Conservation (phyloP, 2,113 vertebrate species). For the Globicephala melas region DNA sequence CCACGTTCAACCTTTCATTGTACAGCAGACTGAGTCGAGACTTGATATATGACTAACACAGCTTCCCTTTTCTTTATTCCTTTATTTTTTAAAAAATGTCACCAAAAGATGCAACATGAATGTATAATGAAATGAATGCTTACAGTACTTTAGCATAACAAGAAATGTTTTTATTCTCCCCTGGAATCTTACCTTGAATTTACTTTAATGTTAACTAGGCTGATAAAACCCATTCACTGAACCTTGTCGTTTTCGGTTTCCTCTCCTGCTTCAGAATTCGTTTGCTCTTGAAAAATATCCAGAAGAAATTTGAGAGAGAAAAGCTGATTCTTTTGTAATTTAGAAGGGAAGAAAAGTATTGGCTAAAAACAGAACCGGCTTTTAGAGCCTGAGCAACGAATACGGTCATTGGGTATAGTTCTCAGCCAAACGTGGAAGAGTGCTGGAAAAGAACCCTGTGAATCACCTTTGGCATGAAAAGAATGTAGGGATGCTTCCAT, state of each 20-base stretch:
- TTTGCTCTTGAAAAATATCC: constrained; percentile 28
- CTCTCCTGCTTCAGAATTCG: not conserved
- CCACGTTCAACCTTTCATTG: constrained; percentile 42
- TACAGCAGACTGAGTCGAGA: not conserved
- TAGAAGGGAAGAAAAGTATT: not conserved
- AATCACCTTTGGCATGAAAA: not conserved
- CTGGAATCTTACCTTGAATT: not conserved
- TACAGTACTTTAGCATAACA: not conserved
- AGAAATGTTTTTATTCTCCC: not conserved
- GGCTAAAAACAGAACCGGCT: not conserved
- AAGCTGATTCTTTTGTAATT: constrained; percentile 4
- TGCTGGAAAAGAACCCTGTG: not conserved
- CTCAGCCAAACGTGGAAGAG: not conserved
- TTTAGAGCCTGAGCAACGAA: not conserved
- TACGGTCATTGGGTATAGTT: not conserved
- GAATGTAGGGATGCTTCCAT: not conserved
- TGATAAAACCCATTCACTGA: not conserved
- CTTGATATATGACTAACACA: not conserved
- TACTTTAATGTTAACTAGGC: not conserved
- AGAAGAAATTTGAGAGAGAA: not conserved
- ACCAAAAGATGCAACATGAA: not conserved
- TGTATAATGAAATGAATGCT: not conserved
- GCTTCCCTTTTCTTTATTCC: constrained; percentile 5
- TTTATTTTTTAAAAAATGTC: not conserved
- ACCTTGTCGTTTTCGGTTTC: not conserved